Percentiles rank a stretch among this genome's conserved stretches.
These are phyloP conservation scores for Cloeon dipterum DNA, from an alignment of 2,888 invertebrate genomes.

Conservation along the genomic window DNA sequence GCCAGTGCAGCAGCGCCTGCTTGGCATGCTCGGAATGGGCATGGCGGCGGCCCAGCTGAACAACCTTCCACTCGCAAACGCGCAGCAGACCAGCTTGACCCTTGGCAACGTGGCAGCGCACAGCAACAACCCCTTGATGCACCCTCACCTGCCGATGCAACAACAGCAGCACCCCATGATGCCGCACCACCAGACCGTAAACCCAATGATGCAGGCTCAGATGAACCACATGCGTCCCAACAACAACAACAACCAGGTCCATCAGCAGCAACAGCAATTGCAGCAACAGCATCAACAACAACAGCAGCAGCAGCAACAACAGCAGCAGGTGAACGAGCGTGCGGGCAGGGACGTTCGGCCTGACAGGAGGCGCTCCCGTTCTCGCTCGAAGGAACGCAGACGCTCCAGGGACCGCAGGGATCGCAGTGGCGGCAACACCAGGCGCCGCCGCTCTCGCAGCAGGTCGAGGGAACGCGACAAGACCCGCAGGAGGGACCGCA, in stretches of 20 bases:
- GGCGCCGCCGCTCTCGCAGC: constrained; percentile 6
- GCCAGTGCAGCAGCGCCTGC: neutral
- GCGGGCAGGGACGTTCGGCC: constrained; percentile 5
- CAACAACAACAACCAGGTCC: constrained; percentile 12
- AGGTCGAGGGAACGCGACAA: constrained; percentile 6
- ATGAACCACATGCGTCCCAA: too few species aligned
- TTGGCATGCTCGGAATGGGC: neutral
- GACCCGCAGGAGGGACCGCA: constrained; percentile 4
- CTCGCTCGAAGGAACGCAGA: constrained; percentile 2
- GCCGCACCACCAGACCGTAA: constrained; percentile 11
- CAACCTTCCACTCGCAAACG: constrained; percentile 13
- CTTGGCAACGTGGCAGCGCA: too few species aligned
- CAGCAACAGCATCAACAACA: constrained; percentile 13
- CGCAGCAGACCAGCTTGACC: too few species aligned
- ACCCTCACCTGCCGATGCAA: constrained; percentile 11
- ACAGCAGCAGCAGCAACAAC: constrained; percentile 17
- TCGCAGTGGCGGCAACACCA: constrained; percentile 6
- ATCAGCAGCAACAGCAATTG: constrained; percentile 16
- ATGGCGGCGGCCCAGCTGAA: constrained; percentile 9
- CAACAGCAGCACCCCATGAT: constrained; percentile 15
- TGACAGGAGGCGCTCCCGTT: constrained; percentile 5
- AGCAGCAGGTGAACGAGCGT: constrained; percentile 7
- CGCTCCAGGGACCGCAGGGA: constrained; percentile 5
- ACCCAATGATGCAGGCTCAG: constrained; percentile 15
- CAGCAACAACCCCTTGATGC: too few species aligned